Evolutionary conservation across 2,797 vertebrate species (phyloP).

Genomic region (Vespertilio murinus): DNA sequence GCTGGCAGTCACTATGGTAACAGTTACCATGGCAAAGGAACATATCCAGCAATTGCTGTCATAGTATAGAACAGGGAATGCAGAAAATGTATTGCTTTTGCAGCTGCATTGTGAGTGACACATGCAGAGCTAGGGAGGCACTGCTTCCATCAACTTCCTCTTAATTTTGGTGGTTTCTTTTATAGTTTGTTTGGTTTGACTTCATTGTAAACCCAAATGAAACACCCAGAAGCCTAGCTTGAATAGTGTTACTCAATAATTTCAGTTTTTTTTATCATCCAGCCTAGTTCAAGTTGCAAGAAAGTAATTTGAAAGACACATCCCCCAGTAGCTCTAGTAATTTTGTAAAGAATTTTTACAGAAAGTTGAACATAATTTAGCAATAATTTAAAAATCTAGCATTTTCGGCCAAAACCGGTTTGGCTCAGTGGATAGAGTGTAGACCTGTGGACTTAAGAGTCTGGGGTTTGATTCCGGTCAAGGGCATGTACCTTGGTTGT

Average conservation of each 20-base stretch:
- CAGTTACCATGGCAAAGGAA: conserved; percentile 29
- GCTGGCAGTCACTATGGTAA: conserved; percentile 5
- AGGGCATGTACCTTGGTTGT: no score
- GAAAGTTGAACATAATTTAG: not conserved
- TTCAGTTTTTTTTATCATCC: not conserved
- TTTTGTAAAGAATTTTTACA: not conserved
- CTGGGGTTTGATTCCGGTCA: no score
- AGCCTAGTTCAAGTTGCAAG: not conserved
- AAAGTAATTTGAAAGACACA: not conserved
- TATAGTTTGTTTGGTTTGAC: not conserved
- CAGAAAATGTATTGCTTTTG: not conserved
- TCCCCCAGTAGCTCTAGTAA: not conserved
- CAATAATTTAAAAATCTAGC: not conserved
- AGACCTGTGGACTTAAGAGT: no score
- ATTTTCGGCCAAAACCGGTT: no score
- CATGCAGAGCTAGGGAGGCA: not conserved
- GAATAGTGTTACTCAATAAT: not conserved
- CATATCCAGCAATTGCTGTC: not conserved
- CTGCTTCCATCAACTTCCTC: not conserved
- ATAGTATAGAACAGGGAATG: not conserved
- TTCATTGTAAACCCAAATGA: not conserved
- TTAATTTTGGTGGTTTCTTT: not conserved
- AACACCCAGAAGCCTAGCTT: not conserved
- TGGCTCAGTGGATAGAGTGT: no score
- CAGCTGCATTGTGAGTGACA: not conserved